Evolutionary conservation across 2,888 invertebrate species (phyloP).

Genomic region (Sympetrum striolatum): DNA sequence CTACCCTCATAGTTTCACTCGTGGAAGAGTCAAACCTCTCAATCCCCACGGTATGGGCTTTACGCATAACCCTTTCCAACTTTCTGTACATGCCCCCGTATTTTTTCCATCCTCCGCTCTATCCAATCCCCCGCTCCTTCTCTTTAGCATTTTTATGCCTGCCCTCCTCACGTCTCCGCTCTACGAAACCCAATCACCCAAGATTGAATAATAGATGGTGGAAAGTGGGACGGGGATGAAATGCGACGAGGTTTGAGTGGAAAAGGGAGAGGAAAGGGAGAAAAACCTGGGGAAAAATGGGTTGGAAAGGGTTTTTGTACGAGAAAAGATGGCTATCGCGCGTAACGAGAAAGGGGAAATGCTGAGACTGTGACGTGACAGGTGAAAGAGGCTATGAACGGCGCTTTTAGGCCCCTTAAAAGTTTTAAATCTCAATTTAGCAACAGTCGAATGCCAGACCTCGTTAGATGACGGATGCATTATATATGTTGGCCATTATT

Average conservation of each 20-base stretch:
- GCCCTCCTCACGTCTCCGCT: neutral
- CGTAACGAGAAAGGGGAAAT: too few relatives aligned
- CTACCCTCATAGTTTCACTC: too few relatives aligned
- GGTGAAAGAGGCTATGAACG: too few relatives aligned
- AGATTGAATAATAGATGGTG: neutral
- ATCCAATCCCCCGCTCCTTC: neutral
- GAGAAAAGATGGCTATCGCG: too few relatives aligned
- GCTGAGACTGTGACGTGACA: too few relatives aligned
- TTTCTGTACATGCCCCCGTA: neutral
- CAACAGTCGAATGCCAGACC: too few relatives aligned
- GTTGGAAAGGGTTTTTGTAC: neutral
- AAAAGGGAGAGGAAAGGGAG: neutral
- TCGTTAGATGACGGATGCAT: too few relatives aligned
- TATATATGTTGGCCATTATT: too few relatives aligned
- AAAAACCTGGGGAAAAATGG: neutral
- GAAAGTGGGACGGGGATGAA: neutral
- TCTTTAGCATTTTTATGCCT: neutral
- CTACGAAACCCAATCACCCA: neutral
- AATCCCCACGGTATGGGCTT: neutral
- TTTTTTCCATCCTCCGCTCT: neutral
- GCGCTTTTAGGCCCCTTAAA: too few relatives aligned
- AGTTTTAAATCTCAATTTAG: too few relatives aligned
- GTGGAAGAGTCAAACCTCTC: too few relatives aligned
- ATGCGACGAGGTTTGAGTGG: neutral
- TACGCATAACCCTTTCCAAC: neutral